Evolutionary conservation across 2,888 invertebrate species (phyloP), one percentile per base, ranked within the genome.

Genomic region (Nomada hirtipes): DNA sequence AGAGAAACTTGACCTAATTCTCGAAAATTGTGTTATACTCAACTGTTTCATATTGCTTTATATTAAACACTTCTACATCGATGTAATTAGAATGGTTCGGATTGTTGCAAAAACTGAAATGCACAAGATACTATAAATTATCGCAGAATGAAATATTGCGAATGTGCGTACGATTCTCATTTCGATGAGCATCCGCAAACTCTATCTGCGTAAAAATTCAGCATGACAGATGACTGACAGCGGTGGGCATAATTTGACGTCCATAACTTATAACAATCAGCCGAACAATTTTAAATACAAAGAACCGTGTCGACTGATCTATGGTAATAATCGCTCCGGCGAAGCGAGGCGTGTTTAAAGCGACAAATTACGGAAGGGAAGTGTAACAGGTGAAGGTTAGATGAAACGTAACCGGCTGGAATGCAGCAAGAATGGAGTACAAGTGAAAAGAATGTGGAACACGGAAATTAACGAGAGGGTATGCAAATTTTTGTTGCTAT

Each of bases 401-500:
- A 47, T 20, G 47, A 67, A 52, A 53, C 29, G 26, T 57, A 67
- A 29, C 1, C 42, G 47, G 4, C 3, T 44, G 26, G 60, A 67
- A 53, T 53, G 23, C 15, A 7, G 10, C 10, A 53, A 50, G 61
- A 78, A 36, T 36, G 7, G 36, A 36, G 36, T 36, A 36, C 36
- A 63, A 55, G 44, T 18, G 26, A 63, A 64, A 69, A 7, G 15
- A 20, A 2, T 13, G 1, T 18, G 13, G 1, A 15, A 64, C 29
- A 44, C 29, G 52, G 23, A 78, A 65, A 78, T 67, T 64, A 78
- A 9, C 10, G 26, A 11, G 61, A 36, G 23, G 1, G 29, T 59
- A 76, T 60, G 65, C 60, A 70, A 60, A 64, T 79, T 47, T 64
- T 18, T 52, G 15, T 29, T 29, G 53, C 65, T 65, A 47, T 53